These are phyloP conservation scores for Heterodera filipjevi DNA, from an alignment of 2,888 invertebrate species.

Conservation along the genomic window DNA sequence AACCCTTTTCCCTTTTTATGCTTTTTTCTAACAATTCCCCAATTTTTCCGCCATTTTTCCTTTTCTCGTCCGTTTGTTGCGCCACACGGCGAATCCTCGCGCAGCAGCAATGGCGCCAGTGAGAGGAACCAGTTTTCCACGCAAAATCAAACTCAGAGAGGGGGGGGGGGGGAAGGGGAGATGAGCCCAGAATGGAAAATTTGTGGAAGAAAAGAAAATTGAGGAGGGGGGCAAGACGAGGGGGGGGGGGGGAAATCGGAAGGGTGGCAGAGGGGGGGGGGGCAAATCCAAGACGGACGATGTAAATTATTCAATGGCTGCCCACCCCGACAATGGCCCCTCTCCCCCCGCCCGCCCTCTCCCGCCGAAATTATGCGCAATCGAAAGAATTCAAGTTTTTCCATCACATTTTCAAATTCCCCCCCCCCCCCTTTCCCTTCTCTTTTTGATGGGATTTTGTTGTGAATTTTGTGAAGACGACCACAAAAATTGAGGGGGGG, in stretches of 20 bases:
- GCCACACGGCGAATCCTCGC: neutral
- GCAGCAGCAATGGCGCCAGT: neutral
- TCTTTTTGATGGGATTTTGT: constrained; percentile 11
- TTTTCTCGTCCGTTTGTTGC: constrained; percentile 12
- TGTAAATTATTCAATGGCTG: constrained; percentile 1
- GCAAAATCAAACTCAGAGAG: constrained; percentile 9
- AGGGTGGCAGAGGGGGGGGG: neutral
- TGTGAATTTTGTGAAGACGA: constrained; percentile 11
- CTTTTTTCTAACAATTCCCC: neutral
- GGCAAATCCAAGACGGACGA: constrained; percentile 2
- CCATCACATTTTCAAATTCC: constrained; percentile 16
- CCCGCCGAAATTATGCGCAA: constrained; percentile 9
- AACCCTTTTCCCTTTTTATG: neutral
- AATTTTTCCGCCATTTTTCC: neutral
- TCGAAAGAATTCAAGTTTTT: constrained; percentile 17
- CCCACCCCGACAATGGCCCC: too few species aligned
- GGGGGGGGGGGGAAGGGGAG: neutral
- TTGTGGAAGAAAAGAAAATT: constrained; percentile 9
- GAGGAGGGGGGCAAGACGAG: neutral
- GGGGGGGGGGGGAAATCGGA: neutral
- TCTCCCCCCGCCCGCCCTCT: neutral
- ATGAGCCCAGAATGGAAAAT: constrained; percentile 17
- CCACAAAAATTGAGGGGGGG: neutral
- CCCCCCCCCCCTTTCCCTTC: neutral
- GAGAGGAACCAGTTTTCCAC: constrained; percentile 1